Conservation (phyloP, 92 coral and sea anemone species). For the Siderastrea radians region DNA sequence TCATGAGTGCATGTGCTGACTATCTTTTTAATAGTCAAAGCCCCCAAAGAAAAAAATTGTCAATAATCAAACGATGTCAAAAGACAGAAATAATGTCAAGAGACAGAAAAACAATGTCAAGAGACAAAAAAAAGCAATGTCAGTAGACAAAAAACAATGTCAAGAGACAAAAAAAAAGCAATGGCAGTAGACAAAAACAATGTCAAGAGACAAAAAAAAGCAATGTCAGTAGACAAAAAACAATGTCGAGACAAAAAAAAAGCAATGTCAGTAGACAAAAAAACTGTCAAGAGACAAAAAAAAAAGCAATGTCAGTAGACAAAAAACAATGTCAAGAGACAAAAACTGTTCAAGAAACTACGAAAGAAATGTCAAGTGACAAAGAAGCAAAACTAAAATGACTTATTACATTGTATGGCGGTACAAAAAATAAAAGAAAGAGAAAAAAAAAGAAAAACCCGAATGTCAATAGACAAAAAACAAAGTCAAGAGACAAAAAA, state of each 20-base stretch:
- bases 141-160: not conserved
- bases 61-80: not conserved
- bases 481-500: constrained; percentile 6
- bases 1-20: too few species aligned
- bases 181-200: not conserved
- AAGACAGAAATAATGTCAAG: too few species aligned
- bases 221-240: not conserved
- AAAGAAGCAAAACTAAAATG: not conserved
- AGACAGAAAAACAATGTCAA: not conserved
- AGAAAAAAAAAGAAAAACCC: too few species aligned
- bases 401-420: not conserved
- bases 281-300: not conserved
- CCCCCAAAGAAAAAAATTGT: not conserved
- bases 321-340: not conserved
- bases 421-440: not conserved
- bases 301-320: not conserved
- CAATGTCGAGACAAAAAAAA: constrained; percentile 3
- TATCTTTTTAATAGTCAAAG: not conserved
- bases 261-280: not conserved
- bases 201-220: constrained; percentile 1
- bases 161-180: constrained; percentile 13
- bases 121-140: not conserved
- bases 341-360: not conserved
- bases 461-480: not conserved
- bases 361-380: not conserved